Base-by-base conservation (phyloP, 2,888 invertebrate genomes). In the Agriopis leucophaearia region DNA sequence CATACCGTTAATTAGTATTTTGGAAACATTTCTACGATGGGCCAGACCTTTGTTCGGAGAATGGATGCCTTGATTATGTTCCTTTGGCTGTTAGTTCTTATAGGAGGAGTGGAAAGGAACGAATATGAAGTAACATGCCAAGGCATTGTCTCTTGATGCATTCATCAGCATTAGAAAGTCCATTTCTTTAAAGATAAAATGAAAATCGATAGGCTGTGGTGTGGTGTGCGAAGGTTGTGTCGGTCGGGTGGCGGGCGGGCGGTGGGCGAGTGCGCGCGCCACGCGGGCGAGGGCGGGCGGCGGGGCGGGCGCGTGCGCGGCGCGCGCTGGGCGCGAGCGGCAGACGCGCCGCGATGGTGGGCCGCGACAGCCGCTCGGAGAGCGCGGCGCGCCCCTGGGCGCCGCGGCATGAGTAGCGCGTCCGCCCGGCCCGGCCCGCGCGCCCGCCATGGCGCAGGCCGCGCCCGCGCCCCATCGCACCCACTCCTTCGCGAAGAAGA, bases 401-500 rank as follows among this genome's bases (percentile, higher is more conserved):
- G 94, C 92, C 92, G 92, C 93, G 91, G 90, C 90, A 92, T 93
- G 93, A 91, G 92, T 91, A 90, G 92, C 91, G 91, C 92, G 92
- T 88, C 86, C 82, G 90, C 90, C 86, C 90, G 91, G 92, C 92
- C 90, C 92, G 93, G 91, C 92, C 91, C 89, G 89, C 86, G 92
- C 92, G 91, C 91, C 92, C 90, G 92, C 92, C 91, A 92, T 92
- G 93, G 93, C 93, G 93, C 94, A 92, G 93, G 93, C 93, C 93
- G 92, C 92, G 93, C 94, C 94, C 94, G 95, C 94, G 95, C 95
- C 94, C 89, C 95, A 95, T 92, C 94, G 94, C 94, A 94, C 95
- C 91, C 99, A 99, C 96, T 98, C 97, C 96, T 99, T 99, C 96
- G 97, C 97, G 95, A 99, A 99, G 97, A 99, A 99, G 96, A 99